Evolutionary conservation across 1,140 invertebrate genomes (phyloP).

Genomic region (Platorchestia sp.): DNA sequence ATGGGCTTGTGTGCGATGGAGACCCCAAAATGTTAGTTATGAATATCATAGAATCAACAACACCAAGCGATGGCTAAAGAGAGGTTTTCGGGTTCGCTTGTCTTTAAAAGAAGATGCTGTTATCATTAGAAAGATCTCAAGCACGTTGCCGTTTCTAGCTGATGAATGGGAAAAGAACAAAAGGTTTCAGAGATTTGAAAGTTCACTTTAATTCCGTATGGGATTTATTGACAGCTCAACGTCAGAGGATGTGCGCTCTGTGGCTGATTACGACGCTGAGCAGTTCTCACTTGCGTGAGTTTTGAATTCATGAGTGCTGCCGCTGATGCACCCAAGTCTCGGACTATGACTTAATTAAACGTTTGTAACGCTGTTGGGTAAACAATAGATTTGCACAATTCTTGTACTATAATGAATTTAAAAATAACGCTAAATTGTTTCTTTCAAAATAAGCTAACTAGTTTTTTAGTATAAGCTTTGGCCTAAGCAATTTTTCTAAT

Average conservation of each 20-base stretch:
- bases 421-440: not conserved
- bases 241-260: too few species aligned
- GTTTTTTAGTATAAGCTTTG: not conserved
- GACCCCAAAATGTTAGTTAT: not conserved
- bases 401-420: not conserved
- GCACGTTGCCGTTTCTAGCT: too few species aligned
- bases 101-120: not conserved
- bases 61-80: too few species aligned
- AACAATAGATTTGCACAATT: not conserved
- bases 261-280: too few species aligned
- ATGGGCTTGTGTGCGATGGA: not conserved
- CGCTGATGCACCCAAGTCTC: too few species aligned
- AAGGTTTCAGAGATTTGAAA: not conserved
- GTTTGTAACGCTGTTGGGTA: too few species aligned
- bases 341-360: too few species aligned
- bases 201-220: not conserved
- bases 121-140: not conserved
- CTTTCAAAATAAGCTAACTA: not conserved
- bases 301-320: too few species aligned
- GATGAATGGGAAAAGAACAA: too few species aligned
- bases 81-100: not conserved
- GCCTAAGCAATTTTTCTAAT: not conserved
- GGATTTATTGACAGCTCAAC: too few species aligned
- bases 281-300: too few species aligned
- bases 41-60: too few species aligned